Percentiles rank a stretch among this genome's conserved stretches.
These are phyloP conservation scores for Nomada lathburiana DNA, from an alignment of 2,888 invertebrate species.

Conservation along the genomic window DNA sequence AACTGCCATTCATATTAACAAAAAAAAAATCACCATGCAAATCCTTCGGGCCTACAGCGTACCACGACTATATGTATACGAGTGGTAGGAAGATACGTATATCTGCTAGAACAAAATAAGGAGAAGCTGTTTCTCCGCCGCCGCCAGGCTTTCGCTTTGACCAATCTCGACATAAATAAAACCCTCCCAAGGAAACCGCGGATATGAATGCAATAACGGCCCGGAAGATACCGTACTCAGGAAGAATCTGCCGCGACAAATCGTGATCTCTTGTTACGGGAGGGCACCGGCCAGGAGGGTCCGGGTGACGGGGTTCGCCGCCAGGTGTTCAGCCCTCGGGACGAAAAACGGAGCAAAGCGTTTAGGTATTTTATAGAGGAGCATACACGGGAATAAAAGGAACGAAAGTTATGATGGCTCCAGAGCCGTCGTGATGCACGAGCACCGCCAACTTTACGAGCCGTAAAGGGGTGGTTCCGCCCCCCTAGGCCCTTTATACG, in stretches of 20 bases:
- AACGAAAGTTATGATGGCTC: conserved; percentile 75
- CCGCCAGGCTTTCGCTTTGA: conserved; percentile 2
- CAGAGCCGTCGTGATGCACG: conserved; percentile 70
- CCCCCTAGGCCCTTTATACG: conserved; percentile 30
- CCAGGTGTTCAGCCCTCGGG: conserved; percentile 17
- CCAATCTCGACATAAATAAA: conserved; percentile 31
- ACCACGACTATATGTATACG: not conserved
- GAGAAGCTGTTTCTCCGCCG: not conserved
- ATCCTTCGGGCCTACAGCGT: not conserved
- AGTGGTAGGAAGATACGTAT: not conserved
- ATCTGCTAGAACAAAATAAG: not conserved
- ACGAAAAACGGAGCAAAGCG: conserved; percentile 34
- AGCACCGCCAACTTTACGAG: conserved; percentile 74
- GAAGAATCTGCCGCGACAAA: conserved; percentile 46
- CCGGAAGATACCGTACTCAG: conserved; percentile 3
- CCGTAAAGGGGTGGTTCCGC: conserved; percentile 56
- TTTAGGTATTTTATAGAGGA: conserved; percentile 74
- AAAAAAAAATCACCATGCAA: not conserved
- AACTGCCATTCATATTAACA: conserved; percentile 6
- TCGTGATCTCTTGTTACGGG: conserved; percentile 24
- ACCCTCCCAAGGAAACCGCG: conserved; percentile 8
- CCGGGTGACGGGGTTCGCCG: not conserved
- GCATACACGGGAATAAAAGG: conserved; percentile 74
- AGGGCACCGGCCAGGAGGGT: conserved; percentile 14
- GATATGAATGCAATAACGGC: conserved; percentile 44